Percentiles rank a stretch among this genome's conserved stretches.
These are phyloP conservation scores for Syngnathoides biaculeatus DNA, from an alignment of 2,113 vertebrate species.

Conservation along the genomic window DNA sequence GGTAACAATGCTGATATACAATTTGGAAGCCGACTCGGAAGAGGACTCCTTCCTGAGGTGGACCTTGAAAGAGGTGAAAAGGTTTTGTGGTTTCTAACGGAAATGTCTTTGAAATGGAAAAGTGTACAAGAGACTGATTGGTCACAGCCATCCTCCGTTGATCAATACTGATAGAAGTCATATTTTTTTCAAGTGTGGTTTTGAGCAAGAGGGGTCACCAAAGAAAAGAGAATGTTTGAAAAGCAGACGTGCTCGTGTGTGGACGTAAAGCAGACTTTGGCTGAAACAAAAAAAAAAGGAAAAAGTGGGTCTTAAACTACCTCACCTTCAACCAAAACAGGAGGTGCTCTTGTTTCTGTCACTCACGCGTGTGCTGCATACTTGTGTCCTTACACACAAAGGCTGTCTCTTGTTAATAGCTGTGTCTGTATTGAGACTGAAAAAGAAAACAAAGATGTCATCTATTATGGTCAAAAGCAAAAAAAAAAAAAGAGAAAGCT, in stretches of 20 bases:
- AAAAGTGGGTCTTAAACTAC: not conserved
- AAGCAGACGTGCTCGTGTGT: not conserved
- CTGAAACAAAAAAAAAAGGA: not conserved
- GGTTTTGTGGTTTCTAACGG: not conserved
- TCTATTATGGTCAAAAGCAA: not conserved
- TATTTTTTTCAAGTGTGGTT: slow-evolving; percentile 3
- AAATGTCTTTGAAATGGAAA: not conserved
- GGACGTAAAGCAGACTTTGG: slow-evolving; percentile 5
- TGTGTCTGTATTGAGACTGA: not conserved
- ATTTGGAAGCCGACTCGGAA: not conserved
- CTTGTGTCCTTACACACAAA: not conserved
- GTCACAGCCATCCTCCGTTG: not conserved
- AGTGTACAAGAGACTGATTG: not conserved
- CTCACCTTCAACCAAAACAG: not conserved
- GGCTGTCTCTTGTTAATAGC: slow-evolving; percentile 2
- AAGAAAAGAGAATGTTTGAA: not conserved
- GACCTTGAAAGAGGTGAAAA: not conserved
- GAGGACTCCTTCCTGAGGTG: not conserved
- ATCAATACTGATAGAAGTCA: slow-evolving; percentile 1
- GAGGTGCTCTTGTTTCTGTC: slow-evolving; percentile 5
- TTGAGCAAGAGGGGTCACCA: not conserved
- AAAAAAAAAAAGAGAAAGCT: not conserved
- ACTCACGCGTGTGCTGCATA: not conserved
- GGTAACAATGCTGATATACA: not conserved
- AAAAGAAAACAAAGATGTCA: slow-evolving; percentile 10